Base-by-base conservation (phyloP, 2,113 vertebrate species). In the Nanorana parkeri region DNA sequence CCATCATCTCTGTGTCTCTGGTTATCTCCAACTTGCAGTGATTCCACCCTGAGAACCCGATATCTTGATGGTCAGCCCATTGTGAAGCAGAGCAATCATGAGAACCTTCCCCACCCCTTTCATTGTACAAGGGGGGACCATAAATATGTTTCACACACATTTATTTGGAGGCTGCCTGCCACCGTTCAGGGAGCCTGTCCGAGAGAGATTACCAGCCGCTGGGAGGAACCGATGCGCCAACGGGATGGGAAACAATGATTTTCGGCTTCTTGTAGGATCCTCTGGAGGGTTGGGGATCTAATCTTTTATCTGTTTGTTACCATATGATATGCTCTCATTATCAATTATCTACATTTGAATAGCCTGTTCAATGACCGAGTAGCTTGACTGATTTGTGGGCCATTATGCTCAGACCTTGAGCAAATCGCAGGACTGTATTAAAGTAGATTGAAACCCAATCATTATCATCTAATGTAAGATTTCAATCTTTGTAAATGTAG, bases 221-320 rank as follows among this genome's bases (percentile, higher is more conserved):
- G 63, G 63, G 61, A 41, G 55, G 60, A 51, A 55, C 36, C 71
- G 19, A 47, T 21, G 72, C 29, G 4, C 6, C 6, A 16, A 21
- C 29, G 88, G 79, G 84, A 87, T 90, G 91, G 91, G 89, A 92
- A 91, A 90, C 88, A 87, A 86, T 89, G 88, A 86, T 89, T 87
- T n/a, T 87, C 85, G 86, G 51, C 28, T 90, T 87, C 89, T 87
- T 66, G 61, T 87, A 86, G 87, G 87, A 28, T 84, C 78, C 86
- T 84, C 1, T 15, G 0, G 78, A 86, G 87, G 88, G 88, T 88
- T 29, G 68, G 36, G 41, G 28, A 1, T 21, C 17, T 29, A 26
- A 47, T 54, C 55, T 58, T 17, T 52, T 73, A 29, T 66, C 60
- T 81, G 17, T 65, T 51, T 56, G 47, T 36, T 16, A 65, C 64